Evolutionary conservation across 2,888 invertebrate species (phyloP), one percentile per base, ranked within the genome.

Genomic region (Sminthurinus aureus): DNA sequence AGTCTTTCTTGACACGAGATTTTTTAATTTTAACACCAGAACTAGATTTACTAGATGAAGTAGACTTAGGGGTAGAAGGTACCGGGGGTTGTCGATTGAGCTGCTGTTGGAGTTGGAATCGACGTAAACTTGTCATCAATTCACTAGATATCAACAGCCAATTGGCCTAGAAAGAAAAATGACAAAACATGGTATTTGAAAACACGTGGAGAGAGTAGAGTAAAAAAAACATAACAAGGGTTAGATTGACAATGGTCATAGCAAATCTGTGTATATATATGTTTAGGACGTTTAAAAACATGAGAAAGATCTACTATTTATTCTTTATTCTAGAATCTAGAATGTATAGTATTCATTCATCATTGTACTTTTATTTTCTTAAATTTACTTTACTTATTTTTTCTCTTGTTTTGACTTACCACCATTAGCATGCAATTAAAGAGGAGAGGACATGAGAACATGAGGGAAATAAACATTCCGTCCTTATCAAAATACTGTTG

Each of bases 401-500:
- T n/a, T n/a, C n/a, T n/a, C n/a, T n/a, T n/a, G n/a, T n/a, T n/a
- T n/a, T n/a, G n/a, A n/a, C 96, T 94, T 92, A 97, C 97, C 93
- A 98, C 95, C 93, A 97, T 94, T 87, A 97, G 93, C 94, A 97
- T 95, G 90, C 97, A 97, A 91, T 97, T 97, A 81, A 97, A 92
- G 84, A 98, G 92, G 89, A 97, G 94, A 26, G 98, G 98, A 90
- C 96, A 94, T n/a, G 96, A 97, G 91, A 97, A 97, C 26, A 97
- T 96, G 15, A 96, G 93, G 0, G 97, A 97, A 92, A 98, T 97
- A 90, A 98, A 98, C 81, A 97, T 92, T 24, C 98, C 98, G 91
- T 95, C 95, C 89, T 95, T 95, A 90, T 98, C 98, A 90, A 98
- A 98, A 91, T 97, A 98, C 90, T 97, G 97, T 89, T 98, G 96